Evolutionary conservation across 2,888 invertebrate species (phyloP).

Genomic region (Parthenolecanium corni): DNA sequence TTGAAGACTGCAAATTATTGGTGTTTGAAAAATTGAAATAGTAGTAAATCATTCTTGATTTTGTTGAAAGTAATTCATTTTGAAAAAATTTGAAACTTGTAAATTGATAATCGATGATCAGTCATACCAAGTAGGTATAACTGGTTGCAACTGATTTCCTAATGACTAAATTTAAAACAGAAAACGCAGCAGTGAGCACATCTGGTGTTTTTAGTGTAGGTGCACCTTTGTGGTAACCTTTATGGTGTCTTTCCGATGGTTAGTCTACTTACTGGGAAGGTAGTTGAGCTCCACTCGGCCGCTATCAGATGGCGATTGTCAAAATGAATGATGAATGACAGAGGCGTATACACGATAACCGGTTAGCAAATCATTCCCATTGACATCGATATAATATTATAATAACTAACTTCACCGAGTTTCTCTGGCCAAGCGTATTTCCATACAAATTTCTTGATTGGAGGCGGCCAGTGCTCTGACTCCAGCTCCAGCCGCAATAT

Average conservation of each 20-base stretch:
- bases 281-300: neutral
- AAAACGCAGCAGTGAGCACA: too few relatives aligned
- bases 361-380: constrained; percentile 28
- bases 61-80: too few relatives aligned
- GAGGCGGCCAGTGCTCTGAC: constrained; percentile 13
- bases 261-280: neutral
- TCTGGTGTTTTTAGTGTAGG: too few relatives aligned
- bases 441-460: constrained; percentile 25
- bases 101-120: too few relatives aligned
- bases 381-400: constrained; percentile 25
- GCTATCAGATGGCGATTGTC: constrained; percentile 26
- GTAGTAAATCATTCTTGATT: too few relatives aligned
- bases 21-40: too few relatives aligned
- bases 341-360: constrained; percentile 26
- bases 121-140: too few relatives aligned
- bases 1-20: too few relatives aligned
- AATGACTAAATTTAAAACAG: too few relatives aligned
- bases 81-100: too few relatives aligned
- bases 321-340: constrained; percentile 28
- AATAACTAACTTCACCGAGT: constrained; percentile 22
- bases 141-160: too few relatives aligned
- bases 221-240: too few relatives aligned
- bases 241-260: neutral
- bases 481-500: constrained; percentile 3
- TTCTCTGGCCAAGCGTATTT: constrained; percentile 13